Conservation (phyloP, 1,140 invertebrate genomes). For the Cylas formicarius region DNA sequence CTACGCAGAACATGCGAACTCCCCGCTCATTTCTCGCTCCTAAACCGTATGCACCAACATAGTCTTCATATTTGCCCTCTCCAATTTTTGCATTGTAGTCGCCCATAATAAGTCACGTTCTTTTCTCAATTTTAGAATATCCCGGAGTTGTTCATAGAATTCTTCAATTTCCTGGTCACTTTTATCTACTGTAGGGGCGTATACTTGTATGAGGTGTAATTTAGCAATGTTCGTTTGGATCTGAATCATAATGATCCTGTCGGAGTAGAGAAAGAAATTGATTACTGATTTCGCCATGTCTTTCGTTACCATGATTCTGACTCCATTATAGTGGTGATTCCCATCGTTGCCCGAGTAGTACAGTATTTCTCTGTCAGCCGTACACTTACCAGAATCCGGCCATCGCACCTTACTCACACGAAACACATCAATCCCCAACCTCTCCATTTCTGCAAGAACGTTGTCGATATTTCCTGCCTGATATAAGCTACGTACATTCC, state of each 20-base stretch:
- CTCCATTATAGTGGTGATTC: slow-evolving; percentile 11
- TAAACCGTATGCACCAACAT: slow-evolving; percentile 25
- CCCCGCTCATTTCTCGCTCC: slow-evolving; percentile 34
- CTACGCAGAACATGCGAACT: slow-evolving; percentile 34
- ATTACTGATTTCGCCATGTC: background rate
- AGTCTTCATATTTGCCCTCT: slow-evolving; percentile 12
- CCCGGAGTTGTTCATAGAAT: slow-evolving; percentile 24
- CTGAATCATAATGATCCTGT: slow-evolving; percentile 22
- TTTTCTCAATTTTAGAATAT: slow-evolving; percentile 14
- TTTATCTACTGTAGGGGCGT: slow-evolving; percentile 29
- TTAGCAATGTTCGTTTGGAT: slow-evolving; percentile 18
- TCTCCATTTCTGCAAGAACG: slow-evolving; percentile 16
- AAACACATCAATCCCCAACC: slow-evolving; percentile 11
- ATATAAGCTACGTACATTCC: slow-evolving; percentile 9
- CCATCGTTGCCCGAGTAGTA: slow-evolving; percentile 10
- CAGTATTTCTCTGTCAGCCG: background rate
- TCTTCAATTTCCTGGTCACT: slow-evolving; percentile 21
- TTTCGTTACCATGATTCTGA: slow-evolving; percentile 16
- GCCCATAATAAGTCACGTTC: slow-evolving; percentile 25
- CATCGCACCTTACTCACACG: slow-evolving; percentile 11
- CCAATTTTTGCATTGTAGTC: slow-evolving; percentile 34
- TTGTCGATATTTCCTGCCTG: slow-evolving; percentile 12
- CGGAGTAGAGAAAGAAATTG: slow-evolving; percentile 8
- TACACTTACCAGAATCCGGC: slow-evolving; percentile 1
- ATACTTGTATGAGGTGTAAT: slow-evolving; percentile 35